Conservation (phyloP, 2,113 vertebrate genomes). For the Orthonyx spaldingii region DNA sequence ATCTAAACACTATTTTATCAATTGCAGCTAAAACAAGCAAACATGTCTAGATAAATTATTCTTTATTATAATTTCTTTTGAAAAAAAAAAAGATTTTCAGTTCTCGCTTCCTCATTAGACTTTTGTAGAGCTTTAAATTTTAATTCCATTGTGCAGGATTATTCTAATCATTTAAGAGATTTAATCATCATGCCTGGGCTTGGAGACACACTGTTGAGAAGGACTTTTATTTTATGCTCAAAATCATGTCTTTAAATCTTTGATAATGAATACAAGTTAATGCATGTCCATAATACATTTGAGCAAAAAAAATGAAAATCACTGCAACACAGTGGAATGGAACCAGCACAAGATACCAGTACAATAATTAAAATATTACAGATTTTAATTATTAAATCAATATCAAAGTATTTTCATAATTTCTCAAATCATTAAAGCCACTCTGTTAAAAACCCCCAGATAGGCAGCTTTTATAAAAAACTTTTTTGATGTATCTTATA, state of each 20-base stretch:
- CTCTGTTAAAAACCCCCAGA: conserved; percentile 61
- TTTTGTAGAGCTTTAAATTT: not conserved
- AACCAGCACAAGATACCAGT: not conserved
- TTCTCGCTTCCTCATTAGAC: not conserved
- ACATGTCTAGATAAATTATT: conserved; percentile 41
- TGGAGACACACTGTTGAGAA: not conserved
- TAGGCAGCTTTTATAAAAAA: conserved; percentile 45
- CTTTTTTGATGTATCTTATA: conserved; percentile 71
- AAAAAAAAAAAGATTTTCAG: not conserved
- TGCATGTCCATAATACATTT: not conserved
- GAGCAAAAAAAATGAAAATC: not conserved
- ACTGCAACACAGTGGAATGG: not conserved
- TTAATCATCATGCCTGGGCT: not conserved
- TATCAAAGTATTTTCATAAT: conserved; percentile 48
- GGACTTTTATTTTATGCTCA: not conserved
- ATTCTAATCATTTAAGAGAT: not conserved
- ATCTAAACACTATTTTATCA: not conserved
- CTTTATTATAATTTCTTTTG: not conserved
- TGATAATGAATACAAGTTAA: not conserved
- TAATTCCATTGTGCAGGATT: not conserved
- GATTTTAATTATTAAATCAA: conserved; percentile 47
- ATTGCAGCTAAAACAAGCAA: not conserved
- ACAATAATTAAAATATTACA: conserved; percentile 32
- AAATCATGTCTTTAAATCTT: not conserved
- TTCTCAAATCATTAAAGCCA: conserved; percentile 78